phyloP scores from a whole-genome alignment of 2,888 invertebrate genomes.

The Calameuta pallipes region DNA sequence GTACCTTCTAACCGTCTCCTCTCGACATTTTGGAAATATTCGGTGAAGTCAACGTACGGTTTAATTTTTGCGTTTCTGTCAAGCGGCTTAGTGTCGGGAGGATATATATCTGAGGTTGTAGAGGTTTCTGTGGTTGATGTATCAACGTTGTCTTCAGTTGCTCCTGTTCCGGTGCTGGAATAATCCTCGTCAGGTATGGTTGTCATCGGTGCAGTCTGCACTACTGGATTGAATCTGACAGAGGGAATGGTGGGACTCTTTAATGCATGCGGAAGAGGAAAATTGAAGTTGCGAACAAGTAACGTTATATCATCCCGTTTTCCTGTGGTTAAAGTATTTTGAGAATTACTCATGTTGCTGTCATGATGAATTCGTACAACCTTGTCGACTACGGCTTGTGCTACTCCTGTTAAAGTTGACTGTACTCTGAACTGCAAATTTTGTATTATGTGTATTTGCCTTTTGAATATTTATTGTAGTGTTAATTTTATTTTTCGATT shows the following conservation, averaged over 20 bases:
- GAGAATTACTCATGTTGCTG: constrained; percentile 73
- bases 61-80: constrained; percentile 79
- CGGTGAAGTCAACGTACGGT: constrained; percentile 87
- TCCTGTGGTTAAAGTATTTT: constrained; percentile 66
- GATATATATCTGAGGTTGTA: constrained; percentile 57
- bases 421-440: constrained; percentile 77
- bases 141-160: constrained; percentile 51
- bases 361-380: constrained; percentile 86
- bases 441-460: neutral
- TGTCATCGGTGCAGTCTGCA: constrained; percentile 65
- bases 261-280: constrained; percentile 75
- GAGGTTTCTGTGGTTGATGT: constrained; percentile 62
- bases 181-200: constrained; percentile 38
- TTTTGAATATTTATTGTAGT: neutral
- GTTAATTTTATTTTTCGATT: neutral
- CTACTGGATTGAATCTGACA: constrained; percentile 74
- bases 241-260: constrained; percentile 69
- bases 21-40: constrained; percentile 80
- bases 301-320: constrained; percentile 88
- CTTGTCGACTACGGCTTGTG: constrained; percentile 87
- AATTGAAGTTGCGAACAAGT: constrained; percentile 87
- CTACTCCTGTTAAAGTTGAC: constrained; percentile 82
- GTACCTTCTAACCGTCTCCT: constrained; percentile 75
- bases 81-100: constrained; percentile 63
- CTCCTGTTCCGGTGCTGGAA: constrained; percentile 39